Evolutionary conservation across 2,113 vertebrate genomes (phyloP), one percentile per base, ranked within the genome.

Genomic region (Otus sunia): DNA sequence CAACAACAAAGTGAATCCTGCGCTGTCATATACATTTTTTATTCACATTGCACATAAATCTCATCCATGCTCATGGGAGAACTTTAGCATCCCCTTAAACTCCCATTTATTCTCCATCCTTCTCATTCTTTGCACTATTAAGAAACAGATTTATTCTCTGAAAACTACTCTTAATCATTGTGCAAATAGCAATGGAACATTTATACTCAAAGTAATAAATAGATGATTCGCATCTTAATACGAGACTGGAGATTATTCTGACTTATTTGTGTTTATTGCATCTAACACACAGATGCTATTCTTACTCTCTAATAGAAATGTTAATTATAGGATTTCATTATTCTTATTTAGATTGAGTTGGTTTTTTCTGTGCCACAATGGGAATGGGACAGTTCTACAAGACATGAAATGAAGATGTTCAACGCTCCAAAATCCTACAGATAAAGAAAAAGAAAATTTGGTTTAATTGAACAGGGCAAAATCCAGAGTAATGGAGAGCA

Each of bases 21-120:
- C 0, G 1, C 84, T 95, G 87, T 90, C 92, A 68, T 96, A 84
- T 89, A 91, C 87, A 95, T 95, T 94, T 96, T 95, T 95, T 91
- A 95, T 94, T 92, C 94, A 86, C 87, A 74, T 79, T 86, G 89
- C 91, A 96, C 84, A 94, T 96, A 95, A 95, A 97, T 96, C 91
- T 96, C 71, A 68, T 79, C 45, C 45, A 94, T 76, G 95, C 93
- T 96, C 87, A 79, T 88, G 59, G 84, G 81, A 96, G 71, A 94
- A 91, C 58, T 96, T 95, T 74, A 94, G 50, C 94, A 95, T 89
- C n/a, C 67, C 81, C 58, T 95, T 95, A 95, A 93, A 94, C 59
- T 92, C 53, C 62, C 74, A 94, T 95, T 90, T 95, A 94, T 95
- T 82, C 89, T 95, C 59, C 47, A 90, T 91, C 59, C 63, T 81